Conservation (phyloP, 2,113 vertebrate species). For the Corythaeola cristata region DNA sequence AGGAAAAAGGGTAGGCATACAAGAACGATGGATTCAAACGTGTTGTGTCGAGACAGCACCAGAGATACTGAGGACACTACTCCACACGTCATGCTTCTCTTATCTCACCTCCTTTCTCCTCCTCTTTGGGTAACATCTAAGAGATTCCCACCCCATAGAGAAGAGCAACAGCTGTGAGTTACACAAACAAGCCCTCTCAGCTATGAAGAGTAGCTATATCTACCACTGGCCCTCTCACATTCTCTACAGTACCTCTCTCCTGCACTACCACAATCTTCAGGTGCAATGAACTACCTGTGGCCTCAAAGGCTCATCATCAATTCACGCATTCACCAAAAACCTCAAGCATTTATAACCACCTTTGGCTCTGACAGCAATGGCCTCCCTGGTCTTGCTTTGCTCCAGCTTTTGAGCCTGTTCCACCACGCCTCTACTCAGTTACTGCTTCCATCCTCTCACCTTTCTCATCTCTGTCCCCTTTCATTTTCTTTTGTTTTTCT, state of each 20-base stretch:
- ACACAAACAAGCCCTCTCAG: neutral
- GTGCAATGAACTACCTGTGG: neutral
- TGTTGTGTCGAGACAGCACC: neutral
- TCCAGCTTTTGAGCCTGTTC: neutral
- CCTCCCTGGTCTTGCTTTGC: neutral
- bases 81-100: rapidly evolving
- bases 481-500: neutral
- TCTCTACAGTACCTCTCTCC: neutral
- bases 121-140: neutral
- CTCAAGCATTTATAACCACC: neutral
- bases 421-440: neutral
- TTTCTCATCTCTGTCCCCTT: neutral
- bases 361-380: neutral
- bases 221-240: neutral
- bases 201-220: neutral
- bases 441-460: neutral
- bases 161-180: neutral
- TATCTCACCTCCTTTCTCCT: neutral
- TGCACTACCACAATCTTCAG: neutral
- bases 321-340: neutral
- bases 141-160: neutral
- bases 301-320: neutral
- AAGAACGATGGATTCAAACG: neutral
- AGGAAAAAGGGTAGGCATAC: neutral
- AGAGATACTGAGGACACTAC: neutral